Conservation (phyloP, 2,113 vertebrate species). For the Ophiodon elongatus region DNA sequence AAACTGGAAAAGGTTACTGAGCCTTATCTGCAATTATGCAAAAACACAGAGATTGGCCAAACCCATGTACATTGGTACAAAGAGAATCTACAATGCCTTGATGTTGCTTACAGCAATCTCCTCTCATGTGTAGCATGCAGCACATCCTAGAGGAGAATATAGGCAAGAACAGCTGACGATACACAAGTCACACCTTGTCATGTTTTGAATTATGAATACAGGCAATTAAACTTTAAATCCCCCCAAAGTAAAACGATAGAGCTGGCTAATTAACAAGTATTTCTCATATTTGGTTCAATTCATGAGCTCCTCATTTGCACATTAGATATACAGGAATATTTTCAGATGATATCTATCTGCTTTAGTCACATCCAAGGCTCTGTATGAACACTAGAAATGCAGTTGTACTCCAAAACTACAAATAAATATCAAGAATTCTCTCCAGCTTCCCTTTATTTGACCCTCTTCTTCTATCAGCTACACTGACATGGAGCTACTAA, state of each 20-base stretch:
- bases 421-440: constrained; percentile 36
- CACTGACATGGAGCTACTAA: constrained; percentile 50
- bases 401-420: constrained; percentile 19
- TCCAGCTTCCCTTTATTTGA: constrained; percentile 42
- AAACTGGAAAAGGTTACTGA: constrained; percentile 78
- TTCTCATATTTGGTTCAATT: constrained; percentile 42
- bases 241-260: constrained; percentile 56
- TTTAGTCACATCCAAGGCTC: constrained; percentile 35
- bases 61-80: constrained; percentile 61
- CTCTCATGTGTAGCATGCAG: constrained; percentile 57
- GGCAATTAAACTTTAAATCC: constrained; percentile 73
- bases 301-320: constrained; percentile 48
- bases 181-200: constrained; percentile 60
- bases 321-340: constrained; percentile 18
- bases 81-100: constrained; percentile 68
- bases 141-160: constrained; percentile 72
- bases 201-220: constrained; percentile 70
- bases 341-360: constrained; percentile 27
- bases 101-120: constrained; percentile 58
- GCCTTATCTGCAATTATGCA: constrained; percentile 83
- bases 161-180: constrained; percentile 68
- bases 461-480: constrained; percentile 52
- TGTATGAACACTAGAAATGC: constrained; percentile 18
- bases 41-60: constrained; percentile 69
- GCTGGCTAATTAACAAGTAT: constrained; percentile 53